phyloP scores from a whole-genome alignment of 92 coral and sea anemone genomes.

The Zoanthus sociatus region DNA sequence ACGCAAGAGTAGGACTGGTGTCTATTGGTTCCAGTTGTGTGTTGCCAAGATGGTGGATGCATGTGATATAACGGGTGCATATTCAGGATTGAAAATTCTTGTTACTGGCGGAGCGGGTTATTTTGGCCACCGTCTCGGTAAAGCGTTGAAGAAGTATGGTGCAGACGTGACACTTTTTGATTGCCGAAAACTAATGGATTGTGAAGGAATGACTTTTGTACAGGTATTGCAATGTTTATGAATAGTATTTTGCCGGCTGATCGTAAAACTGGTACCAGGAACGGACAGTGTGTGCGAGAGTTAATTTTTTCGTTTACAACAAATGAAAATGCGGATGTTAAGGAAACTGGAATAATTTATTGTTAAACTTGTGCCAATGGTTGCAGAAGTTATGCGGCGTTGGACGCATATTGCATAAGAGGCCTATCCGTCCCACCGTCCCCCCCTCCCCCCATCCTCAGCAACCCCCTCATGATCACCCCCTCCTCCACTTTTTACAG shows the following conservation, averaged over 20 bases:
- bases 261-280: not conserved
- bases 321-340: too few species aligned
- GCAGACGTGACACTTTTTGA: slow-evolving; percentile 81
- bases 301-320: too few species aligned
- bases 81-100: slow-evolving; percentile 52
- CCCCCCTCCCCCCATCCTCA: too few species aligned
- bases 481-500: too few species aligned
- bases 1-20: slow-evolving; percentile 23
- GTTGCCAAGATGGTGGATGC: slow-evolving; percentile 53
- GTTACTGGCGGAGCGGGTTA: slow-evolving; percentile 90
- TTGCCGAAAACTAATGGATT: slow-evolving; percentile 61
- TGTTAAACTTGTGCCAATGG: too few species aligned
- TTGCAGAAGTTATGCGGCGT: too few species aligned
- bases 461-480: too few species aligned
- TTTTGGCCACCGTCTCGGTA: slow-evolving; percentile 78
- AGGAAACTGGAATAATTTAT: too few species aligned
- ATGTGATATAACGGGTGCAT: not conserved
- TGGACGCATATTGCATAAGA: too few species aligned
- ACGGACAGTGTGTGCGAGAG: not conserved
- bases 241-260: not conserved
- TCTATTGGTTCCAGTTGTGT: not conserved
- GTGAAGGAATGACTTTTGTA: slow-evolving; percentile 49
- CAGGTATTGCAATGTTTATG: slow-evolving; percentile 45
- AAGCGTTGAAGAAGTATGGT: slow-evolving; percentile 65
- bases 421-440: too few species aligned